phyloP scores from a whole-genome alignment of 2,797 vertebrate species.

The Eidolon dupreanum region DNA sequence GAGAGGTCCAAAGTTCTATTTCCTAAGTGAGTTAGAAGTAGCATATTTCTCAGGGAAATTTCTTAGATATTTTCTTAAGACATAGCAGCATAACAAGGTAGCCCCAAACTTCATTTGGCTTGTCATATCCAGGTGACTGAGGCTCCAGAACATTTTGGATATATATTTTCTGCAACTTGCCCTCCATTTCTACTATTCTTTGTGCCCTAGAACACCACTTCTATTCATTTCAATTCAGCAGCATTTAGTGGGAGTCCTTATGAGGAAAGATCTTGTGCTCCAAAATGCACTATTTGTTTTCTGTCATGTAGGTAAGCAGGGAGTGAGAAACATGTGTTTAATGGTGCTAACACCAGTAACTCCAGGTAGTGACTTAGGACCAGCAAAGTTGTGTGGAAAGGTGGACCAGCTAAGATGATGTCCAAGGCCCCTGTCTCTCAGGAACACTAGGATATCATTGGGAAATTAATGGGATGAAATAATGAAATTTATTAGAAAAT shows the following conservation, averaged over 20 bases:
- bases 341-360: not conserved
- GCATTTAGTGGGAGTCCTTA: not conserved
- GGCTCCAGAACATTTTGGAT: not conserved
- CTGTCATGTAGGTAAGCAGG: not conserved
- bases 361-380: not conserved
- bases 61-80: not conserved
- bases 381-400: not conserved
- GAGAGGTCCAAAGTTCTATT: slow-evolving; percentile 44
- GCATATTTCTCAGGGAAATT: not conserved
- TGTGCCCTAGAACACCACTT: not conserved
- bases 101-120: not conserved
- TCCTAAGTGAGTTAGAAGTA: slow-evolving; percentile 44
- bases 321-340: not conserved
- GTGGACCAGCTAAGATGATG: not conserved
- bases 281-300: not conserved
- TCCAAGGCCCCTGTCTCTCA: not conserved
- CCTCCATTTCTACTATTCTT: not conserved
- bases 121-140: not conserved
- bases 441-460: not conserved
- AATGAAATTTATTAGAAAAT: not conserved
- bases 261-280: not conserved
- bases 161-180: not conserved
- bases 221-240: not conserved
- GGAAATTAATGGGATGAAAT: not conserved
- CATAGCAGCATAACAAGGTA: not conserved